Percentiles rank a stretch among this genome's conserved stretches.
phyloP scores from a whole-genome alignment of 2,797 vertebrate genomes.

The Bradypodion pumilum region DNA sequence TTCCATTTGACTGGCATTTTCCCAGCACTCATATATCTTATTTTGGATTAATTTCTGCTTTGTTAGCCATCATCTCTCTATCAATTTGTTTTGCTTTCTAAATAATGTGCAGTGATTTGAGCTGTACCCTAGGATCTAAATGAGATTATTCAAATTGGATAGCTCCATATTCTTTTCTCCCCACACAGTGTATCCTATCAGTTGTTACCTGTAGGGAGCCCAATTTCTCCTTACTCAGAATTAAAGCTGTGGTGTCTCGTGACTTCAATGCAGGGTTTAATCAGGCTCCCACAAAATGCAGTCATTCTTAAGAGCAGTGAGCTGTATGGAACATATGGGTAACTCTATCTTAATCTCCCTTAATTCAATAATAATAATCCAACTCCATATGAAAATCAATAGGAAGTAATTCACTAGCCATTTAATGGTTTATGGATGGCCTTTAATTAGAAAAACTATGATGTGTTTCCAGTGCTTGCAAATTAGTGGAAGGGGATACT shows the following conservation, averaged over 20 bases:
- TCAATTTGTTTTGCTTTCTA: slow-evolving; percentile 28
- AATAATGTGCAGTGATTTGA: slow-evolving; percentile 40
- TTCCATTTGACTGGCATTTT: slow-evolving; percentile 51
- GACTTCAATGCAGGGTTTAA: background rate
- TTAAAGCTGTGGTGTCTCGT: background rate
- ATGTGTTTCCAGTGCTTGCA: background rate
- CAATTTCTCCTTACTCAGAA: slow-evolving; percentile 23
- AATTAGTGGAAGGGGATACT: background rate
- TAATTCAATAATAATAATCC: slow-evolving; percentile 10
- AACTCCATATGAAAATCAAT: background rate
- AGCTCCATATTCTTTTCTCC: slow-evolving; percentile 23
- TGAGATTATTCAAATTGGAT: slow-evolving; percentile 41
- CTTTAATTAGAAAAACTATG: background rate
- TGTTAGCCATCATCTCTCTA: slow-evolving; percentile 27
- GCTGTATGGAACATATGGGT: background rate
- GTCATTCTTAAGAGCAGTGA: background rate
- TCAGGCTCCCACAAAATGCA: slow-evolving; percentile 16
- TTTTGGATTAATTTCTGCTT: slow-evolving; percentile 46
- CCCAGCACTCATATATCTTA: slow-evolving; percentile 24
- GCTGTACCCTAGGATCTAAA: slow-evolving; percentile 29
- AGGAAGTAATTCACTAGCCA: background rate
- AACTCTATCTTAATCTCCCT: slow-evolving; percentile 7
- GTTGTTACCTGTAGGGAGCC: background rate
- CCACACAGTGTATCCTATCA: background rate
- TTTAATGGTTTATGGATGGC: background rate